Evolutionary conservation across 2,888 invertebrate genomes (phyloP).

Genomic region (Steinernema carpocapsae): DNA sequence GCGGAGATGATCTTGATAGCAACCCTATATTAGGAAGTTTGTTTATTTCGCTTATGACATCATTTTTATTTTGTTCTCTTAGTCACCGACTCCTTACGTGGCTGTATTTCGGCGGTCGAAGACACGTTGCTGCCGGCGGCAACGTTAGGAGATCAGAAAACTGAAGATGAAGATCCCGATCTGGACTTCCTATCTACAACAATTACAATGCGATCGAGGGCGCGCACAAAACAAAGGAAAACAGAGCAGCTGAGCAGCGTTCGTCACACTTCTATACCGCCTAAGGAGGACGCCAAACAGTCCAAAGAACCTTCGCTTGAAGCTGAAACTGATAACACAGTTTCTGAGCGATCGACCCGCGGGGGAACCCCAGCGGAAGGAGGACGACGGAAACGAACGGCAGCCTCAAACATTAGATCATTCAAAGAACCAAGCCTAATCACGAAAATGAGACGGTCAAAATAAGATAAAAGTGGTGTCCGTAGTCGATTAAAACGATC

Average conservation of each 20-base stretch:
- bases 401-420: conserved; percentile 14
- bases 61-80: neutral
- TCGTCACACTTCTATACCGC: neutral
- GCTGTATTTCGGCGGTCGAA: neutral
- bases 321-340: no score
- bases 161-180: conserved; percentile 2
- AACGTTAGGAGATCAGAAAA: conserved; percentile 3
- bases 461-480: neutral
- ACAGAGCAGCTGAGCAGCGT: neutral
- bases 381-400: neutral
- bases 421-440: conserved; percentile 21
- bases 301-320: conserved; percentile 1
- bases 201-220: neutral
- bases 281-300: neutral
- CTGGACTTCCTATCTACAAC: conserved; percentile 12
- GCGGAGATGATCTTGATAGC: neutral
- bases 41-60: conserved; percentile 18
- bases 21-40: neutral
- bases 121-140: neutral
- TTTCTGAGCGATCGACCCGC: no score
- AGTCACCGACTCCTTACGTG: neutral
- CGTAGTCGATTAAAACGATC: neutral
- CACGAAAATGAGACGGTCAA: conserved; percentile 16
- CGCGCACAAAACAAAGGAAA: conserved; percentile 5
- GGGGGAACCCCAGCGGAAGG: conserved; percentile 10